Base-by-base conservation (phyloP, 2,888 invertebrate species). In the Lordiphosa andalusiaca region DNA sequence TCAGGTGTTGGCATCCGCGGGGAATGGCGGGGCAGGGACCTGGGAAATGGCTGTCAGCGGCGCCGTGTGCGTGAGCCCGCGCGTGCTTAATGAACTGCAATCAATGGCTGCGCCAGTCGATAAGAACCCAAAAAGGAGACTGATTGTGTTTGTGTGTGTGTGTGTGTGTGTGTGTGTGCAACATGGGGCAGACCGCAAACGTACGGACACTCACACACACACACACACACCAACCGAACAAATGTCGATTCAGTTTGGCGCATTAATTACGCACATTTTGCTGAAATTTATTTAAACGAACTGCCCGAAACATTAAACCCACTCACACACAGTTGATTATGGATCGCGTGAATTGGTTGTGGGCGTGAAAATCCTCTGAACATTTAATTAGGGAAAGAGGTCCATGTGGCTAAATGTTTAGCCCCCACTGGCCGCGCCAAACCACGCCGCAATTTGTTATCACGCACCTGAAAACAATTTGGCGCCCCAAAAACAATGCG, bases 81-180 rank as follows among this genome's bases (percentile, higher is more conserved):
- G 65, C 78, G 71, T 84, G 78, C 77, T 84, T 78, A 84, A 78
- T 84, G 84, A 80, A 82, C 80, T 84, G 73, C 85, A 80, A 80
- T 80, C 80, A 84, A 78, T 81, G 78, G 72, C 57, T 37, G 39
- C 61, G 63, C 48, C 74, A 73, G 77, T 77, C 77, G 77, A 77
- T 78, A 80, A 82, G 82, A 63, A 75, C 63, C 64, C 46, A 40
- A 64, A 74, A 73, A 76, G 68, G 73, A 77, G 61, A 53, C 73
- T 61, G 71, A 76, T 68, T 69, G 33, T 44, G 30, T 33, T 16
- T 42, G 44, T 33, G 33, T n/a, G n/a, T n/a, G n/a, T n/a, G n/a
- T n/a, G n/a, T n/a, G n/a, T n/a, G n/a, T n/a, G n/a, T 19, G 10
- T 44, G 75, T 74, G 80, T 71, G 64, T 81, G 85, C 83, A 84